Conservation (phyloP, 2,888 invertebrate species). For the Erpobdella octoculata region DNA sequence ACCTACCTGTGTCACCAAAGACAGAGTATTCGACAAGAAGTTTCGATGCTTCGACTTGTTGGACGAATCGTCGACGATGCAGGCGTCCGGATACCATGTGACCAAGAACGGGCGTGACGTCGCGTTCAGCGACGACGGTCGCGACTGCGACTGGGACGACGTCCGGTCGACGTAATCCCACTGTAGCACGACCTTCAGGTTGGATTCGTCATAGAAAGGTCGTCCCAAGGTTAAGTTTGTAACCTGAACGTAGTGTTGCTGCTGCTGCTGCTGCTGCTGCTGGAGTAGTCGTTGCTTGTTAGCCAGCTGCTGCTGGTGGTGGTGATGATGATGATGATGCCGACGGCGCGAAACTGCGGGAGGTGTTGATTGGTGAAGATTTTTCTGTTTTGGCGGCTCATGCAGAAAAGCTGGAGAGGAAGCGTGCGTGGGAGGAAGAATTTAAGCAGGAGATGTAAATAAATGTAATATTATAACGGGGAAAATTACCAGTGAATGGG, state of each 20-base stretch:
- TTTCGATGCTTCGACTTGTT: conserved; percentile 30
- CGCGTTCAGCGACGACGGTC: neutral
- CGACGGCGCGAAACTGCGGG: neutral
- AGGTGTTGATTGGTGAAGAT: neutral
- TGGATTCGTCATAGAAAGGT: neutral
- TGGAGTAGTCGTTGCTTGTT: too few relatives aligned
- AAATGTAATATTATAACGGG: neutral
- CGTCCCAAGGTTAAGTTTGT: conserved; percentile 3
- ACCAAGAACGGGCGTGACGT: conserved; percentile 37
- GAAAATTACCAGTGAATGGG: too few relatives aligned
- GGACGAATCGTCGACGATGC: conserved; percentile 36
- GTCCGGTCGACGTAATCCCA: too few relatives aligned
- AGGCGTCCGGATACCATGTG: conserved; percentile 41
- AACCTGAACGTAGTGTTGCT: conserved; percentile 4
- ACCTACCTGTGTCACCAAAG: conserved; percentile 39
- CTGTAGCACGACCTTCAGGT: neutral
- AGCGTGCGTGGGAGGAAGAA: neutral
- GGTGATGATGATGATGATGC: conserved; percentile 19
- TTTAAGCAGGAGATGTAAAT: neutral
- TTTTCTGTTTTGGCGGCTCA: too few relatives aligned
- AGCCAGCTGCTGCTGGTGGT: conserved; percentile 17
- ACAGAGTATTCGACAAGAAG: conserved; percentile 34
- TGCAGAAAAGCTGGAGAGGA: too few relatives aligned
- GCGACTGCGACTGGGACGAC: neutral
- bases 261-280: conserved; percentile 11